Conservation (phyloP, 2,888 invertebrate genomes). For the Melanargia galathea region DNA sequence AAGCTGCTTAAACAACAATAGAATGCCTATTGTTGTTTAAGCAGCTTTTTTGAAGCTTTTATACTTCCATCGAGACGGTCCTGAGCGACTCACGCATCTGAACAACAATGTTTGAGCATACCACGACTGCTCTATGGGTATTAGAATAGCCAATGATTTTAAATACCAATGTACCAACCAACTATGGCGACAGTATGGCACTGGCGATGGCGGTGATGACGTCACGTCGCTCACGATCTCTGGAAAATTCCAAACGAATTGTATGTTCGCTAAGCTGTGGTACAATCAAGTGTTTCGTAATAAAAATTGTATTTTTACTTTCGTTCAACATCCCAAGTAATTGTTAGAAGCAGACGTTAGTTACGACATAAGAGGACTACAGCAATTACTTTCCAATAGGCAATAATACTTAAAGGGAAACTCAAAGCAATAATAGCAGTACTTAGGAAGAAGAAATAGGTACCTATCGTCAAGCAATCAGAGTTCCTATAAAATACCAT, state of each 20-base stretch:
- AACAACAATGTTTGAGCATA: no score
- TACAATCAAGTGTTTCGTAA: background rate
- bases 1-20: no score
- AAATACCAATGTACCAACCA: no score
- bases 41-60: no score
- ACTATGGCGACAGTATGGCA: background rate
- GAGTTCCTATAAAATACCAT: background rate
- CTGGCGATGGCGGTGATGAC: no score
- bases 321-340: background rate
- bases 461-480: background rate
- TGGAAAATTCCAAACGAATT: background rate
- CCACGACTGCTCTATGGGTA: no score
- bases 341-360: background rate
- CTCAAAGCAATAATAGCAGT: background rate
- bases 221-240: background rate
- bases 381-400: background rate
- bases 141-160: no score
- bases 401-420: constrained; percentile 2
- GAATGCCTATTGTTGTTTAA: no score
- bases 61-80: no score
- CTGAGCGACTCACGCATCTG: no score
- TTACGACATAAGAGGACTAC: background rate
- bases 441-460: background rate
- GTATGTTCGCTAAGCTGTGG: background rate
- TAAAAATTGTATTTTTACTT: background rate